Percentiles rank a stretch among this genome's conserved stretches.
These are phyloP conservation scores for Thymelicus acteon DNA, from an alignment of 2,888 invertebrate species.

Conservation along the genomic window DNA sequence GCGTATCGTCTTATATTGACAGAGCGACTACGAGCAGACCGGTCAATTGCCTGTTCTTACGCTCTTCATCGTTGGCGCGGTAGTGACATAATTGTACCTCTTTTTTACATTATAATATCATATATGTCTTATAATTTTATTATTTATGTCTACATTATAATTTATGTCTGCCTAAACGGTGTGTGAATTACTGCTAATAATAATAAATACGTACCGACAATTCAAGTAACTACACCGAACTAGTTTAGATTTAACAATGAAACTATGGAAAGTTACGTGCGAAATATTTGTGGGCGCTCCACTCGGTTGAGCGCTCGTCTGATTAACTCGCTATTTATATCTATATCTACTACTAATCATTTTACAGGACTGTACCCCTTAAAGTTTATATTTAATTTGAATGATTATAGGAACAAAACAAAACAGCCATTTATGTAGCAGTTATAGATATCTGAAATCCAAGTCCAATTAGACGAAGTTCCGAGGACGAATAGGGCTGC, in stretches of 20 bases:
- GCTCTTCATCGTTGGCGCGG: too few species aligned
- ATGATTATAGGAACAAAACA: neutral
- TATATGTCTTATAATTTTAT: too few species aligned
- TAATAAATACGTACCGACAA: neutral
- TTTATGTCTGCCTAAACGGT: too few species aligned
- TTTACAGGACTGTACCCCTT: too few species aligned
- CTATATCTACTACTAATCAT: too few species aligned
- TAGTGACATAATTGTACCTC: too few species aligned
- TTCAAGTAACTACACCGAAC: neutral
- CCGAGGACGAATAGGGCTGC: neutral
- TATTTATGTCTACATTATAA: too few species aligned
- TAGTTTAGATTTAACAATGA: neutral
- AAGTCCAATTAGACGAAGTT: constrained; percentile 8
- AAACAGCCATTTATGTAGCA: neutral
- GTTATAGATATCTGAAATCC: neutral
- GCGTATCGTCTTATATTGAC: too few species aligned
- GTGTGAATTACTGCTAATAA: neutral
- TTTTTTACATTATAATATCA: too few species aligned
- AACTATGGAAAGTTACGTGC: neutral
- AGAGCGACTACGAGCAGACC: too few species aligned
- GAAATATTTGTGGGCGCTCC: constrained; percentile 5
- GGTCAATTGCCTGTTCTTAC: too few species aligned
- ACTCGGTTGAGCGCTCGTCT: neutral
- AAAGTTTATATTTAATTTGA: neutral
- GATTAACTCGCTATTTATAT: too few species aligned